A percentile compares a stretch with the other conserved stretches of the same genome.
Evolutionary conservation across 2,888 invertebrate species (phyloP).

Genomic region (Dicranocentrus wangi): DNA sequence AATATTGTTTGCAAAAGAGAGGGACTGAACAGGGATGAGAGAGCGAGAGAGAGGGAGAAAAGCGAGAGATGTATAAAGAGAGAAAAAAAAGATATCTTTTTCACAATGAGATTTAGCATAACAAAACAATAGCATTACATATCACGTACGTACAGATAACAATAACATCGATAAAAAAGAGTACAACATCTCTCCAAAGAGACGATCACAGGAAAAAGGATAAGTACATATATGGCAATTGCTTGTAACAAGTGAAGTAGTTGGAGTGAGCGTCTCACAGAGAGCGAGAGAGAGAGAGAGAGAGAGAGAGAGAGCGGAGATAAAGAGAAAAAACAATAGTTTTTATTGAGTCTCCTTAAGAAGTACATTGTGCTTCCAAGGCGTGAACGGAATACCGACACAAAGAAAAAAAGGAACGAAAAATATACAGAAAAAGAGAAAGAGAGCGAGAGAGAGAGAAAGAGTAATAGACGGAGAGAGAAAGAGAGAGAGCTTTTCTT

Average conservation of each 20-base stretch:
- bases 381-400: too few species aligned
- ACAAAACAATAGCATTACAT: constrained; percentile 3
- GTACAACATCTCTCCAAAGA: neutral
- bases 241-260: too few species aligned
- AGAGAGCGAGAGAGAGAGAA: neutral
- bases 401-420: neutral
- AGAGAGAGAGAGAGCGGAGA: too few species aligned
- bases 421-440: constrained; percentile 8
- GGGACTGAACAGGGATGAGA: neutral
- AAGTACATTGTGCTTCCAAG: too few species aligned
- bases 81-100: neutral
- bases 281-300: too few species aligned
- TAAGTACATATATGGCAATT: neutral
- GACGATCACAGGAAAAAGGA: neutral
- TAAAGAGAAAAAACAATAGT: too few species aligned
- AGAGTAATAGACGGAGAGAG: neutral
- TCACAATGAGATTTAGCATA: neutral
- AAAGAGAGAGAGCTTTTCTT: neutral
- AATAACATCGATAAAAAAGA: constrained; percentile 12
- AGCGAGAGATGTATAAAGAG: constrained; percentile 5
- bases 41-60: constrained; percentile 22
- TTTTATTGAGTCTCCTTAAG: too few species aligned
- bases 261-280: too few species aligned
- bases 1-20: constrained; percentile 17
- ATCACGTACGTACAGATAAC: neutral